Percentiles rank a stretch among this genome's conserved stretches.
Evolutionary conservation across 2,888 invertebrate species (phyloP).

Genomic region (Malacosoma neustria): DNA sequence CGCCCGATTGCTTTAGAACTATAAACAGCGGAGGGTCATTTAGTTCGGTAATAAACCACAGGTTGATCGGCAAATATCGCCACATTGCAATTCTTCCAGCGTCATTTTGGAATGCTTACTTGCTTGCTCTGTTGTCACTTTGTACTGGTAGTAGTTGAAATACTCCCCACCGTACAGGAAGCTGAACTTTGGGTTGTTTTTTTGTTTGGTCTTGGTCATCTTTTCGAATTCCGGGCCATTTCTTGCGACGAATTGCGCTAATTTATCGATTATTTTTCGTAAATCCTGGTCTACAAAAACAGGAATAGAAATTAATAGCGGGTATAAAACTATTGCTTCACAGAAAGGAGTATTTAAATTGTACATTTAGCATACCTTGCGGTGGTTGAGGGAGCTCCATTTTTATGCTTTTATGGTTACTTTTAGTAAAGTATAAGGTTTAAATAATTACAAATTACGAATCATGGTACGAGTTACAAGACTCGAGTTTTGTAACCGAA

Average conservation of each 20-base stretch:
- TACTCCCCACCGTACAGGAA: conserved; percentile 97
- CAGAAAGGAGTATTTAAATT: too few relatives aligned
- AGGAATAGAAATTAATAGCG: conserved; percentile 1
- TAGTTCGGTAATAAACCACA: conserved; percentile 60
- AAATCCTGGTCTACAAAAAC: conserved; percentile 88
- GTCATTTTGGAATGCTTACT: conserved; percentile 78
- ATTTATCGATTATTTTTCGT: conserved; percentile 97
- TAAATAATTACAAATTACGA: too few relatives aligned
- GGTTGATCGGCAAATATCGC: conserved; percentile 52
- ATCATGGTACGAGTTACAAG: too few relatives aligned
- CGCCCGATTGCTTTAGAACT: conserved; percentile 84
- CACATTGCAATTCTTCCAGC: conserved; percentile 43
- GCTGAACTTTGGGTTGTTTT: conserved; percentile 97
- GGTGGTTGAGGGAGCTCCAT: conserved; percentile 76
- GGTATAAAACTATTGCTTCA: too few relatives aligned
- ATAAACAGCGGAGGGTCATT: conserved; percentile 76
- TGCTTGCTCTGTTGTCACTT: conserved; percentile 96
- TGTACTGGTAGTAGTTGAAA: conserved; percentile 97
- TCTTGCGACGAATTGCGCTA: conserved; percentile 98
- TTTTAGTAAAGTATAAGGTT: conserved; percentile 5
- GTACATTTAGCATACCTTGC: too few relatives aligned
- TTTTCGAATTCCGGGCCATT: conserved; percentile 99
- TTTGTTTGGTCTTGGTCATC: conserved; percentile 99
- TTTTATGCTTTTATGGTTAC: conserved; percentile 48
- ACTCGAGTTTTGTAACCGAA: too few relatives aligned